A percentile compares a stretch with the other conserved stretches of the same genome.
These are phyloP conservation scores for Lissonota sp. DNA, from an alignment of 2,888 invertebrate genomes.

Conservation along the genomic window DNA sequence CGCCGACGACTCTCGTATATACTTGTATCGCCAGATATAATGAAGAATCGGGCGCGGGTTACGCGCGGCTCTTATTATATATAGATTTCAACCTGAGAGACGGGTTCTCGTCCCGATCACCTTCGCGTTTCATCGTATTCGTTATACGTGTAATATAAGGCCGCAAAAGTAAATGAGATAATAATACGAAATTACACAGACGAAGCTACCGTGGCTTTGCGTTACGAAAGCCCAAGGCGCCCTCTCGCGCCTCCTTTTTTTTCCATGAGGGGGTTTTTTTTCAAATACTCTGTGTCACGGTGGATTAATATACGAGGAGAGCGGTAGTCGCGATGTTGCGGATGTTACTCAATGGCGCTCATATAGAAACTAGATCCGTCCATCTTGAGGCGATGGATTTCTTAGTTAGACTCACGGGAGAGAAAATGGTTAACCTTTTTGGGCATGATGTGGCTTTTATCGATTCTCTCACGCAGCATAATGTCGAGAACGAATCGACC, in stretches of 20 bases:
- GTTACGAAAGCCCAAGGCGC: conserved; percentile 59
- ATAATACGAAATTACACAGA: conserved; percentile 79
- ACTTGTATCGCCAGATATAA: conserved; percentile 45
- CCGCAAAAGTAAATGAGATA: conserved; percentile 74
- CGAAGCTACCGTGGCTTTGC: conserved; percentile 71
- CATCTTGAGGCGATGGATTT: neutral
- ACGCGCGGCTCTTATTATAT: conserved; percentile 57
- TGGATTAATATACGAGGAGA: conserved; percentile 44
- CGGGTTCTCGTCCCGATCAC: conserved; percentile 36
- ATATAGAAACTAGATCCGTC: too few species aligned
- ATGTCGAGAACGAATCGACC: neutral
- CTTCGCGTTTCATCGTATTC: conserved; percentile 24
- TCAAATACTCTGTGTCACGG: conserved; percentile 63
- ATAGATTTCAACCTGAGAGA: neutral
- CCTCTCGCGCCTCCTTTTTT: conserved; percentile 41
- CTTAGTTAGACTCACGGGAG: neutral
- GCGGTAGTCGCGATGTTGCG: neutral
- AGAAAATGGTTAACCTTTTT: neutral
- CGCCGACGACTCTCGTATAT: conserved; percentile 6
- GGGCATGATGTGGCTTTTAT: conserved; percentile 2
- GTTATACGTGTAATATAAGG: conserved; percentile 27
- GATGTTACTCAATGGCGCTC: neutral
- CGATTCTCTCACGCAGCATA: conserved; percentile 4
- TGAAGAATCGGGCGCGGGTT: conserved; percentile 63
- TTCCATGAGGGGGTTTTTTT: conserved; percentile 46